Percentiles rank a stretch among this genome's conserved stretches.
These are phyloP conservation scores for Gopherus flavomarginatus DNA, from an alignment of 2,113 vertebrate genomes.

Conservation along the genomic window DNA sequence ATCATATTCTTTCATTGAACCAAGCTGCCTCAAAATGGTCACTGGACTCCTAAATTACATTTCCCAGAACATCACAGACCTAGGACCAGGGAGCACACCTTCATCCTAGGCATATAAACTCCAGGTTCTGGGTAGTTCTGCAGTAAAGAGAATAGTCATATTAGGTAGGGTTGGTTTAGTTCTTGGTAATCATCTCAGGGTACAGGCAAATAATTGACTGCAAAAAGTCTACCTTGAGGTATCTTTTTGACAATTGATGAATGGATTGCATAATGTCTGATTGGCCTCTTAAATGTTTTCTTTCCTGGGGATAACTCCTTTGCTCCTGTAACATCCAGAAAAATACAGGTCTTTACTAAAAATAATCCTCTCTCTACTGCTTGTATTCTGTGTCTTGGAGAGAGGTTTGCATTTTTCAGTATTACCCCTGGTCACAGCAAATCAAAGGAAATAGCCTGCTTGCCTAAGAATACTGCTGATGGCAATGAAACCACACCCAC, in stretches of 20 bases:
- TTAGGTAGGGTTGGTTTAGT: fast-evolving
- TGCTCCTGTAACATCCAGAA: neutral
- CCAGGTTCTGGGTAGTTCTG: fast-evolving
- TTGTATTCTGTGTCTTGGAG: neutral
- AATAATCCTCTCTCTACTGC: neutral
- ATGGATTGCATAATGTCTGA: neutral
- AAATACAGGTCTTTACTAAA: neutral
- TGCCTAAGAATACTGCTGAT: neutral
- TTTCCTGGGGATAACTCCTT: neutral
- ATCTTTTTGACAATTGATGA: neutral
- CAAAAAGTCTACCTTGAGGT: neutral
- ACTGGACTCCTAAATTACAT: neutral
- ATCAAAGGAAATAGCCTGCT: neutral
- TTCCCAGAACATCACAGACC: neutral
- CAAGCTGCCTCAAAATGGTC: neutral
- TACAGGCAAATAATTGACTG: fast-evolving
- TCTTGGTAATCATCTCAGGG: no score
- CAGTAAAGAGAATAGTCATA: fast-evolving
- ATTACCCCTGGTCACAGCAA: neutral
- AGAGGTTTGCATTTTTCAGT: neutral
- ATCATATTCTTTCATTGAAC: neutral
- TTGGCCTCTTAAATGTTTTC: neutral
- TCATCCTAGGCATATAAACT: neutral
- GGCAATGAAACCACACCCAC: neutral
- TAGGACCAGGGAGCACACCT: neutral